Base-by-base conservation (phyloP, 2,797 vertebrate genomes). In the Pelodytes ibericus region DNA sequence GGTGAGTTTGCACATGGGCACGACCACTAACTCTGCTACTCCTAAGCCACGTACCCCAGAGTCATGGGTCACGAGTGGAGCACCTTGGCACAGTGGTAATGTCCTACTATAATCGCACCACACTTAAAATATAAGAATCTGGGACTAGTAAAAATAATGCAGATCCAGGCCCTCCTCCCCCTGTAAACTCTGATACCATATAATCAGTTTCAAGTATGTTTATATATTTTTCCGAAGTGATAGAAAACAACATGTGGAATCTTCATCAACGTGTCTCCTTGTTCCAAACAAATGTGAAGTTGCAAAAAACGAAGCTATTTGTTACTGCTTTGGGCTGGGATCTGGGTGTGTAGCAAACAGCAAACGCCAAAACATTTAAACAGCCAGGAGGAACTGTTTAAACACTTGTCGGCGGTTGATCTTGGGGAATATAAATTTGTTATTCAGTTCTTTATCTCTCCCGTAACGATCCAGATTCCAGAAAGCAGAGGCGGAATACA, bases 401-500 rank as follows among this genome's bases (percentile, higher is more conserved):
- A 58, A 1, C 20, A 26, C 27, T 58, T 11, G 7, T 27, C 24
- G 27, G 26, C 15, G 20, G 56, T 26, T 72, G 5, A 49, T 22
- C 33, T n/a, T 29, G 72, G 36, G 11, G 33, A 67, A 49, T 60
- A 4, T 36, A 47, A 74, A 33, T 4, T n/a, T 30, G 49, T 51
- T 30, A 61, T 59, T 72, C 41, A 61, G 39, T n/a, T 26, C 10
- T 27, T 44, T 65, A 47, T 74, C 36, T 53, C 58, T 47, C 41
- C 22, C 33, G 66, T 47, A 18, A 60, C 27, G 27, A 7, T 53
- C 49, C 49, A 53, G 36, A 31, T 66, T 66, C 22, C 71, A 30
- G 26, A 26, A 63, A 53, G 59, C n/a, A 47, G 49, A 72, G 68
- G 68, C 39, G 68, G 68, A 36, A 31, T 8, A 53, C 47, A 39